Conservation (phyloP, 2,888 invertebrate species). For the Campopleginae sp. region DNA sequence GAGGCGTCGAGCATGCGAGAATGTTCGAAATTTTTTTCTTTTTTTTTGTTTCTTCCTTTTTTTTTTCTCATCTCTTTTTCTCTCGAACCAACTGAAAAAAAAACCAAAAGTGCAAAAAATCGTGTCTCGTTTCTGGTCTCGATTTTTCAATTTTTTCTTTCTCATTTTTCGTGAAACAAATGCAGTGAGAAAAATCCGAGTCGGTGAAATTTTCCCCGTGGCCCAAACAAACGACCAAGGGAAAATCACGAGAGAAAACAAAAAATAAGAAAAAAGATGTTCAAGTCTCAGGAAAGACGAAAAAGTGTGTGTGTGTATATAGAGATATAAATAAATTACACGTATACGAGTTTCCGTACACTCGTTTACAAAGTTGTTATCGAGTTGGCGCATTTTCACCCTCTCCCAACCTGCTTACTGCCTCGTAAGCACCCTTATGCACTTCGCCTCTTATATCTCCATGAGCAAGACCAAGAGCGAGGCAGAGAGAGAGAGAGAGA, state of each 20-base stretch:
- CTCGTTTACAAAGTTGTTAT: constrained; percentile 65
- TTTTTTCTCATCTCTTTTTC: background rate
- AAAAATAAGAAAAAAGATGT: constrained; percentile 12
- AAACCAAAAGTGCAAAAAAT: background rate
- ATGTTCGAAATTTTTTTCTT: background rate
- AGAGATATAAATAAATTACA: constrained; percentile 13
- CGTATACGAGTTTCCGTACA: constrained; percentile 27
- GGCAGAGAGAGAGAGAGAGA: no score
- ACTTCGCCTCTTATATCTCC: background rate
- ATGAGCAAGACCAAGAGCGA: no score
- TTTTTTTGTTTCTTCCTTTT: background rate
- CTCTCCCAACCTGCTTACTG: constrained; percentile 6
- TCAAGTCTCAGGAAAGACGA: background rate
- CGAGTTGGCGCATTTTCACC: constrained; percentile 66
- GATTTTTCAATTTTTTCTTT: no score
- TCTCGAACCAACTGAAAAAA: background rate
- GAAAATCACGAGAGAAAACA: constrained; percentile 27
- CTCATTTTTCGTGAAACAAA: constrained; percentile 30
- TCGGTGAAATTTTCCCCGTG: constrained; percentile 5
- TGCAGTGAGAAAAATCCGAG: constrained; percentile 40
- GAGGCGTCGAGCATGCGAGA: background rate
- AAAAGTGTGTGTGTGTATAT: background rate
- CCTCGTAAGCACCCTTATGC: constrained; percentile 34
- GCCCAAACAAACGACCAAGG: background rate
- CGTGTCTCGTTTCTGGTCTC: constrained; percentile 29